Evolutionary conservation across 2,113 vertebrate genomes (phyloP), one percentile per base, ranked within the genome.

Genomic region (rat (Rattus norvegicus)): DNA sequence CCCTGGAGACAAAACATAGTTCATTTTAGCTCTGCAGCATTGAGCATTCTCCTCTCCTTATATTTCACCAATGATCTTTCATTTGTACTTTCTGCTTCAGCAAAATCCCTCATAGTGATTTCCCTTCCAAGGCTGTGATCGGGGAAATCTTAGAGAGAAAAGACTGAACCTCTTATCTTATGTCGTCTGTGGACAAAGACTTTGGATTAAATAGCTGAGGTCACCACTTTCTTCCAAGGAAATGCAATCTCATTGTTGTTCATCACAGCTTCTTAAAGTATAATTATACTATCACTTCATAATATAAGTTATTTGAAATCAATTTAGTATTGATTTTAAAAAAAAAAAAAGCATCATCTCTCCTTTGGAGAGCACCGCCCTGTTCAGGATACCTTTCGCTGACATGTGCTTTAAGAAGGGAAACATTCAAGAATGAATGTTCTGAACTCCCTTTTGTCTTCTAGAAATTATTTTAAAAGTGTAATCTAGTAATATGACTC

Each of bases 1-100:
- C 87, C 92, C 83, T 54, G 3, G 69, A 88, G 91, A 96, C 85
- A 87, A 90, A 98, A 49, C 61, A 63, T 92, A 97, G 88, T 73
- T 97, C 96, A 39, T 69, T 81, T 94, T 4, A 76, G n/a, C 80
- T 54, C 88, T 79, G 36, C 0, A 30, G 69, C 30, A 43, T 75
- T 86, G 93, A 8, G 4, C 0, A 90, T 92, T 96, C 85, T 80
- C 14, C 12, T 81, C 85, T 91, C 88, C 47, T 75, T 87, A 95
- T 95, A 75, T 88, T 79, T 83, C 63, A 88, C 39, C 90, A 90
- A 28, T 24, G 85, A 90, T 52, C 76, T 67, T 97, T 95, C 63
- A 92, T 95, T 98, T 96, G 90, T 20, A 52, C 49, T 93, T 95
- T 83, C 24, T 67, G 24, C 28, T 83, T 96, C 94, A 95, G 87